phyloP scores from a whole-genome alignment of 2,888 invertebrate genomes.

The Cosmia trapezina region DNA sequence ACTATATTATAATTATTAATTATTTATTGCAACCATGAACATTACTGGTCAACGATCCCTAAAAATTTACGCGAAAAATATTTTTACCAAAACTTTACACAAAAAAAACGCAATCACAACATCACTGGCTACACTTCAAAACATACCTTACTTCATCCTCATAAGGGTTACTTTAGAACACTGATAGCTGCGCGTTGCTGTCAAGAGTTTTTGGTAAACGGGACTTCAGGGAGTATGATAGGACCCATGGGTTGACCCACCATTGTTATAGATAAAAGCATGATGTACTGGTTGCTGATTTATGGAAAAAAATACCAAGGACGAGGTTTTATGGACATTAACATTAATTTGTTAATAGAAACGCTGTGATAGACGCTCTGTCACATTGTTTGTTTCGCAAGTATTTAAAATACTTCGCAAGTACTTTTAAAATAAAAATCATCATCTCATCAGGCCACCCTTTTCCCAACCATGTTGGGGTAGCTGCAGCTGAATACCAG shows the following conservation, averaged over 20 bases:
- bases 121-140: neutral
- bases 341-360: neutral
- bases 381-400: too few species aligned
- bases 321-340: neutral
- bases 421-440: too few species aligned
- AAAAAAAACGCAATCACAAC: slow-evolving; percentile 13
- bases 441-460: too few species aligned
- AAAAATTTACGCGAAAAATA: slow-evolving; percentile 7
- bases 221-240: slow-evolving; percentile 44
- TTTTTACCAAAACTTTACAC: slow-evolving; percentile 11
- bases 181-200: too few species aligned
- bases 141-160: neutral
- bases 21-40: too few species aligned
- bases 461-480: too few species aligned
- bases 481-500: too few species aligned
- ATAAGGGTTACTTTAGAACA: slow-evolving; percentile 14
- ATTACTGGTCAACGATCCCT: slow-evolving; percentile 14
- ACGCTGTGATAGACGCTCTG: neutral
- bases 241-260: slow-evolving; percentile 29
- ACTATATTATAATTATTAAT: too few species aligned
- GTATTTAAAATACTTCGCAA: too few species aligned
- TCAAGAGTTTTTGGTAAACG: slow-evolving; percentile 39
- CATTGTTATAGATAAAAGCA: slow-evolving; percentile 54
- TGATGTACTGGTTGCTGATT: slow-evolving; percentile 29
- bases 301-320: slow-evolving; percentile 24